Evolutionary conservation across 2,888 invertebrate species (phyloP).

Genomic region (Agrochola macilenta): DNA sequence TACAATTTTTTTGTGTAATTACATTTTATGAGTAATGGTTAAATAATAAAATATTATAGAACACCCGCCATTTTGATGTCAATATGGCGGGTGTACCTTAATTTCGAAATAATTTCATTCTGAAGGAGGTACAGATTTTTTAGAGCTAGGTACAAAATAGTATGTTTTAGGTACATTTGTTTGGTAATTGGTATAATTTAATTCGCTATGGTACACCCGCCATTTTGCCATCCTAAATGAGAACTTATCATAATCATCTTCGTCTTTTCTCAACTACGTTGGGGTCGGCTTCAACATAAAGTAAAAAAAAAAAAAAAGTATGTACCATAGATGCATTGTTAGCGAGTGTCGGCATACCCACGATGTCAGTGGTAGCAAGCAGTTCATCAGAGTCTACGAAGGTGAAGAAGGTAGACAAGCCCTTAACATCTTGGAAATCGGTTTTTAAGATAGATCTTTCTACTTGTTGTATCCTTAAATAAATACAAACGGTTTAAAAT

Average conservation of each 20-base stretch:
- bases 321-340: slow-evolving; percentile 45
- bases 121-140: no score
- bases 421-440: slow-evolving; percentile 43
- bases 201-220: no score
- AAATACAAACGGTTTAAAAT: background rate
- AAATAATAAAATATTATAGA: no score
- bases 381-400: slow-evolving; percentile 51
- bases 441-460: slow-evolving; percentile 41
- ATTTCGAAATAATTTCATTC: no score
- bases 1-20: no score
- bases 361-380: slow-evolving; percentile 46
- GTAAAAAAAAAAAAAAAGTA: background rate
- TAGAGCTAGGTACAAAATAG: no score
- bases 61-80: no score
- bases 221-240: no score
- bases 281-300: background rate
- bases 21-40: no score
- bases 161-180: no score
- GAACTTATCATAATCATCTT: background rate
- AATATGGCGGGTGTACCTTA: no score
- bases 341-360: slow-evolving; percentile 50
- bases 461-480: slow-evolving; percentile 37
- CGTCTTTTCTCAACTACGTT: background rate
- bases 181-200: no score
- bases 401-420: slow-evolving; percentile 48